Percentiles rank a stretch among this genome's conserved stretches.
Conservation (phyloP, 2,113 vertebrate species). For the Paralichthys olivaceus region DNA sequence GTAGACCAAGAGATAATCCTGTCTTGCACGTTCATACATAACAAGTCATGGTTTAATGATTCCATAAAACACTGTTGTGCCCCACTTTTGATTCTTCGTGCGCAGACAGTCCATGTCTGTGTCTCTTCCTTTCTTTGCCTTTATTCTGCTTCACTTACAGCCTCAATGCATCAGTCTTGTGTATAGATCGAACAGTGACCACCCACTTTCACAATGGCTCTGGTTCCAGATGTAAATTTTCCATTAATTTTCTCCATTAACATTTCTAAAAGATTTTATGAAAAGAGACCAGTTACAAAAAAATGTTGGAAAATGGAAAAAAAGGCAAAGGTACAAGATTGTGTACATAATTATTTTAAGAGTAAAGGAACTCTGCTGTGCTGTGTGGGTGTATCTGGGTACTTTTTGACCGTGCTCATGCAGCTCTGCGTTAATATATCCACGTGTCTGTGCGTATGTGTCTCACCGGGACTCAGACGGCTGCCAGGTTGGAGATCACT, state of each 20-base stretch:
- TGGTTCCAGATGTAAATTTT: too few species aligned
- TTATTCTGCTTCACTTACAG: slow-evolving; percentile 56
- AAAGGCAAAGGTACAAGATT: too few species aligned
- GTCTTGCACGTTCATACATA: neutral
- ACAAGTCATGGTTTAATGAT: slow-evolving; percentile 8
- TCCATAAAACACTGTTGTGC: slow-evolving; percentile 24
- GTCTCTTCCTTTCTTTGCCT: slow-evolving; percentile 26
- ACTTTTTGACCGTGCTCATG: neutral
- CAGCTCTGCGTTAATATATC: neutral
- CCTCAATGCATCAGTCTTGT: neutral
- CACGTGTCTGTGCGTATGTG: too few species aligned
- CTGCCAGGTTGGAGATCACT: neutral
- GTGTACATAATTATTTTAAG: too few species aligned
- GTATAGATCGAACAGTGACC: too few species aligned
- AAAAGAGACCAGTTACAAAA: too few species aligned
- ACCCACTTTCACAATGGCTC: too few species aligned
- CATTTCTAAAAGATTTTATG: too few species aligned
- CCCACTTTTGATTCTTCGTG: slow-evolving; percentile 52
- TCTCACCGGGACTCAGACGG: neutral
- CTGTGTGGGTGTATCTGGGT: neutral
- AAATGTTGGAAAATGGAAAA: too few species aligned
- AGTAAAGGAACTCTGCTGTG: too few species aligned
- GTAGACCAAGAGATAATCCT: neutral
- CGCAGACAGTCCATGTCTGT: slow-evolving; percentile 34
- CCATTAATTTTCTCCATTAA: too few species aligned